Conservation (phyloP, 2,113 vertebrate genomes). For the Haemorhous mexicanus region DNA sequence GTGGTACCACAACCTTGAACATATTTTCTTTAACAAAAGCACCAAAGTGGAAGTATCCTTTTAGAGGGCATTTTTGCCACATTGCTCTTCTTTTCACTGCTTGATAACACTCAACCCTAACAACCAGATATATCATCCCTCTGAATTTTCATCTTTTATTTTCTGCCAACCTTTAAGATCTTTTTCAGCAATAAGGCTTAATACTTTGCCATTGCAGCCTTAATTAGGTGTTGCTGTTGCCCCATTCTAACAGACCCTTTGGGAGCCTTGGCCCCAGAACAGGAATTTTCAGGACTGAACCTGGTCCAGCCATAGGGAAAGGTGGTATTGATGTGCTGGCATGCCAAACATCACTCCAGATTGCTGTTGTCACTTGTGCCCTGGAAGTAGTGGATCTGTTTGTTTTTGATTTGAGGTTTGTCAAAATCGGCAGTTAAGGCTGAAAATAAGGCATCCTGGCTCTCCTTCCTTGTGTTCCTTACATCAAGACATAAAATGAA, state of each 20-base stretch:
- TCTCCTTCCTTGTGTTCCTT: not conserved
- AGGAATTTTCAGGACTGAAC: not conserved
- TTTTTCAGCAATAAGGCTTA: not conserved
- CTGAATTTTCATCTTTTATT: not conserved
- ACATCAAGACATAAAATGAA: not conserved
- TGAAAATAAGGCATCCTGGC: not conserved
- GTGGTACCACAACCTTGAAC: not conserved
- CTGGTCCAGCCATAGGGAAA: not conserved
- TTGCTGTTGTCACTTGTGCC: not conserved
- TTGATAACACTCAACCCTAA: not conserved
- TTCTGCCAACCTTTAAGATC: not conserved
- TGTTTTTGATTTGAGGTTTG: not conserved
- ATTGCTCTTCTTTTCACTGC: not conserved
- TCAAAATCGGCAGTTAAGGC: not conserved
- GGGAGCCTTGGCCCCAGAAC: not conserved
- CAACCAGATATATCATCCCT: not conserved
- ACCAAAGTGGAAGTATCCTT: not conserved
- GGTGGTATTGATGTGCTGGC: not conserved
- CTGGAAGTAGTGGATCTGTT: not conserved
- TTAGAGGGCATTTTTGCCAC: not conserved
- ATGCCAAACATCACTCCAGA: rapidly evolving
- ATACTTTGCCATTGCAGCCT: not conserved
- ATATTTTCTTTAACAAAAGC: not conserved
- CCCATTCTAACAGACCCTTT: not conserved
- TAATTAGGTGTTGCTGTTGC: not conserved